These are phyloP conservation scores for Corythornis leucogaster DNA, from an alignment of 2,797 vertebrate species.

Conservation along the genomic window DNA sequence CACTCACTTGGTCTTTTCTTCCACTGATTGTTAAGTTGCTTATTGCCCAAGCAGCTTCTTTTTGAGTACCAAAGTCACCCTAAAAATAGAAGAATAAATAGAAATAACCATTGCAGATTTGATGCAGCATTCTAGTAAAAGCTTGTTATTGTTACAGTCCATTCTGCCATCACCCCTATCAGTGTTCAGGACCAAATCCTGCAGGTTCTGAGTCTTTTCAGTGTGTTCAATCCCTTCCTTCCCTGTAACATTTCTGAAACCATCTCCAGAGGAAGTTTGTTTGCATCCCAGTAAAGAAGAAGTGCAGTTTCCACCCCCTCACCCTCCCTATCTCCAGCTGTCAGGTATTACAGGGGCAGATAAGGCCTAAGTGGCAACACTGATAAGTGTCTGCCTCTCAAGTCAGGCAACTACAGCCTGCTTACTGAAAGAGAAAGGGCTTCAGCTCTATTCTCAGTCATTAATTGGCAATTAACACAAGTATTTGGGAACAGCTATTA, in stretches of 20 bases:
- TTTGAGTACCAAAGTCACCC: conserved; percentile 99
- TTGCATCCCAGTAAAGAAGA: background rate
- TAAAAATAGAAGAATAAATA: conserved; percentile 61
- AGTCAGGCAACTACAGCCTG: background rate
- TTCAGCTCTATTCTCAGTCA: background rate
- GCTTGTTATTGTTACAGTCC: background rate
- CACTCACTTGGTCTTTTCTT: conserved; percentile 95
- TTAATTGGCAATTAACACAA: background rate
- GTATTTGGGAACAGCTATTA: background rate
- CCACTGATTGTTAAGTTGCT: conserved; percentile 99
- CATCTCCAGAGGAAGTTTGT: background rate
- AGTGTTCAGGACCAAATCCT: background rate
- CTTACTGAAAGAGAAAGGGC: background rate
- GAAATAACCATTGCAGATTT: background rate
- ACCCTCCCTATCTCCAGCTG: background rate
- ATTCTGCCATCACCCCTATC: fast-evolving
- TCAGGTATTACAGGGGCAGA: background rate
- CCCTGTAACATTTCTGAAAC: background rate
- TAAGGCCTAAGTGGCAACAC: background rate
- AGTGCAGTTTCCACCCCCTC: background rate
- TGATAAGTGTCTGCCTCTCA: background rate
- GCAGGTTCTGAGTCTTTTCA: fast-evolving
- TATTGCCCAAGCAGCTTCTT: conserved; percentile 99
- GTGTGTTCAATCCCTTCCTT: background rate
- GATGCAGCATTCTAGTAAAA: background rate